These are phyloP conservation scores for Chlorops oryzae DNA, from an alignment of 1,140 invertebrate genomes.

Conservation along the genomic window DNA sequence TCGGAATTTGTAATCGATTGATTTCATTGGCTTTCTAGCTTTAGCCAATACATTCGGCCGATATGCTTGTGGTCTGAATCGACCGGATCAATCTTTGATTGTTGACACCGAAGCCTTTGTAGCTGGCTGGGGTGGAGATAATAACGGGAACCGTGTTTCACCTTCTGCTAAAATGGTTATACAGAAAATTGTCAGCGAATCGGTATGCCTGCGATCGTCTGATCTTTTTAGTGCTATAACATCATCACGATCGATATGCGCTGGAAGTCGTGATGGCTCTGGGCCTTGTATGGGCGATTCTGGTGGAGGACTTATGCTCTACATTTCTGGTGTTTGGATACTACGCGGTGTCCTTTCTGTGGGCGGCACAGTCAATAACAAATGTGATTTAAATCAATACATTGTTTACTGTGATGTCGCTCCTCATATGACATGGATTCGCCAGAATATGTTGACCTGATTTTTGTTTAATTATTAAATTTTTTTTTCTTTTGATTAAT, in stretches of 20 bases:
- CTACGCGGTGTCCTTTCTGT: constrained; percentile 40
- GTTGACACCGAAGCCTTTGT: constrained; percentile 21
- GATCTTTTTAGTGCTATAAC: constrained; percentile 15
- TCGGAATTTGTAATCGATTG: too few relatives aligned
- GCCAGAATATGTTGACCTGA: constrained; percentile 17
- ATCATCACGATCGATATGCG: constrained; percentile 41
- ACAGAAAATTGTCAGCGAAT: constrained; percentile 23
- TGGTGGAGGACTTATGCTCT: constrained; percentile 42
- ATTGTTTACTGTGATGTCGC: constrained; percentile 15
- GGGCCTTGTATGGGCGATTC: constrained; percentile 46
- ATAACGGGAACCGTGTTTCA: constrained; percentile 15
- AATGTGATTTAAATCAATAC: constrained; percentile 11
- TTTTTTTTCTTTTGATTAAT: too few relatives aligned
- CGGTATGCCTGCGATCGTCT: constrained; percentile 20
- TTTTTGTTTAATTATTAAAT: too few relatives aligned
- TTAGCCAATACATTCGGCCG: constrained; percentile 26
- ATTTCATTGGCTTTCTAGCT: constrained; percentile 21
- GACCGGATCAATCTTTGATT: constrained; percentile 8
- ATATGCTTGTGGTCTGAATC: constrained; percentile 35
- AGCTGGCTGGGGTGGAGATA: constrained; percentile 39
- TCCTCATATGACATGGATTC: constrained; percentile 11
- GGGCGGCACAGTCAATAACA: constrained; percentile 16
- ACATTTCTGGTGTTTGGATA: constrained; percentile 29
- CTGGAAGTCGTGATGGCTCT: constrained; percentile 38
- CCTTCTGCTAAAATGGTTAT: constrained; percentile 18